Conservation (phyloP, 2,888 invertebrate species). For the Choreutis nemorana region DNA sequence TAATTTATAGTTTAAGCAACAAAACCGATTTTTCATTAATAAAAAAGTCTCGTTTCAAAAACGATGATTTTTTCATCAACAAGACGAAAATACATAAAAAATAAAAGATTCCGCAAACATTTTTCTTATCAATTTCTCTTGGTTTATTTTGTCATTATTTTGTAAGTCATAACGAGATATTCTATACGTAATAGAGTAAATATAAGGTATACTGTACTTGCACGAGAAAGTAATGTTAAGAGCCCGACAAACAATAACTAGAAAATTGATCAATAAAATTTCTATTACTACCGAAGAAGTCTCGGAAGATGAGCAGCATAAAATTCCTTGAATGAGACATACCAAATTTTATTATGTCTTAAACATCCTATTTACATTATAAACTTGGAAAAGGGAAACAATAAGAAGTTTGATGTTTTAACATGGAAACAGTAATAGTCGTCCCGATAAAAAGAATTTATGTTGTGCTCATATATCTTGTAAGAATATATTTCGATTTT, state of each 20-base stretch:
- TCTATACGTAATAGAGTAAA: too few species aligned
- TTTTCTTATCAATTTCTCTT: too few species aligned
- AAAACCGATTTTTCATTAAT: too few species aligned
- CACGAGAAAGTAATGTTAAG: too few species aligned
- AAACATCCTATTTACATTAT: conserved; percentile 47
- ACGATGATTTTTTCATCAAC: too few species aligned
- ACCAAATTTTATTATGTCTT: conserved; percentile 36
- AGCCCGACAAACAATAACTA: conserved; percentile 25
- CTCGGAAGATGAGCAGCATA: conserved; percentile 22
- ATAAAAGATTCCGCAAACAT: too few species aligned
- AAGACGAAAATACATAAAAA: too few species aligned
- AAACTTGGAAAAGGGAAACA: conserved; percentile 29
- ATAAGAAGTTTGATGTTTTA: conserved; percentile 30
- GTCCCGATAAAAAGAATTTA: conserved; percentile 32
- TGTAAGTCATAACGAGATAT: too few species aligned
- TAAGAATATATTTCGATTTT: conserved; percentile 13
- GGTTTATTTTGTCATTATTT: too few species aligned
- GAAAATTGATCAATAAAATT: conserved; percentile 39
- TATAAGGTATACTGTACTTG: too few species aligned
- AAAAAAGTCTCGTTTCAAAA: too few species aligned
- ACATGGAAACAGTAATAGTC: conserved; percentile 27
- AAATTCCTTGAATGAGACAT: conserved; percentile 24
- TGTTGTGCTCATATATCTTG: conserved; percentile 19
- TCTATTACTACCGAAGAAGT: conserved; percentile 28
- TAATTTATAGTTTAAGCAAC: too few species aligned